phyloP scores from a whole-genome alignment of 2,797 vertebrate species.

The Streptopelia turtur region DNA sequence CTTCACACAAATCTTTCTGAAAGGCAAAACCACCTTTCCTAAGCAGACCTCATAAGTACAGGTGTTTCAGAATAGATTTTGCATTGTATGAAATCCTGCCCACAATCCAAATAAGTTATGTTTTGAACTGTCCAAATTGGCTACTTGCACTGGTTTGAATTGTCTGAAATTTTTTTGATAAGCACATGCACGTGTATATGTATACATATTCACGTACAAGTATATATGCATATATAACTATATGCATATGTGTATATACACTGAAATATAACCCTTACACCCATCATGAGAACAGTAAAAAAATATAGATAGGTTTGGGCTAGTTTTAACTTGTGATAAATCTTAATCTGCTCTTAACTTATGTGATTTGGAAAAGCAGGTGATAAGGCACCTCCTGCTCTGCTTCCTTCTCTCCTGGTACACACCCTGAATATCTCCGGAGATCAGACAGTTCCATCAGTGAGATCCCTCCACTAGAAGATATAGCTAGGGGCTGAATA shows the following conservation, averaged over 20 bases:
- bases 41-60: not conserved
- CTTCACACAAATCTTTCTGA: not conserved
- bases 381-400: not conserved
- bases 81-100: not conserved
- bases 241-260: not conserved
- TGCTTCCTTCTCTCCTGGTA: not conserved
- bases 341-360: not conserved
- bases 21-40: not conserved
- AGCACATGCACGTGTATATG: not conserved
- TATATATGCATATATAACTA: not conserved
- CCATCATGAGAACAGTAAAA: not conserved
- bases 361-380: not conserved
- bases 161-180: not conserved
- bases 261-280: not conserved
- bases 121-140: not conserved
- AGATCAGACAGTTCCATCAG: not conserved
- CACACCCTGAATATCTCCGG: not conserved
- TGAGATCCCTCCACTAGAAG: not conserved
- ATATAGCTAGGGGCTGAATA: not conserved
- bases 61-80: not conserved
- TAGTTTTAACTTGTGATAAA: not conserved
- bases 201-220: no score
- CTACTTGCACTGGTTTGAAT: not conserved
- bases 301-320: not conserved
- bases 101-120: not conserved